Evolutionary conservation across 2,113 vertebrate genomes (phyloP).

Genomic region (Halichoeres trimaculatus): DNA sequence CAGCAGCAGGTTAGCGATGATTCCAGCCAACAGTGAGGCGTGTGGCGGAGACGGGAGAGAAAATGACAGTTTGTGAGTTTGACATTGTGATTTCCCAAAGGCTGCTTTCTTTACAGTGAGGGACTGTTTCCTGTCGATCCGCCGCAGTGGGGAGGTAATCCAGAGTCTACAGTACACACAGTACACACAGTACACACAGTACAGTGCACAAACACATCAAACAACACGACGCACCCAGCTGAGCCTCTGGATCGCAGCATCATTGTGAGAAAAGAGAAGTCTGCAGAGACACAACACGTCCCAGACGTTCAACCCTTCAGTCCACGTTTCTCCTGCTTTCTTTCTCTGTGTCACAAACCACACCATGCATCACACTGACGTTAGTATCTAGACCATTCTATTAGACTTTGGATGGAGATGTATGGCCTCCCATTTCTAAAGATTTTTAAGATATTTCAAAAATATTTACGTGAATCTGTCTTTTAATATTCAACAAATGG

Average conservation of each 20-base stretch:
- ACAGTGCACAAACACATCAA: neutral
- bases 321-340: neutral
- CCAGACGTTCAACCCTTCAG: neutral
- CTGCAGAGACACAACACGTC: neutral
- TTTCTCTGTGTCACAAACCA: too few species aligned
- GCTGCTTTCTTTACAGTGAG: neutral
- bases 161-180: conserved; percentile 1
- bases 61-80: neutral
- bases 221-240: neutral
- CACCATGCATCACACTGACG: too few species aligned
- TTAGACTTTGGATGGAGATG: too few species aligned
- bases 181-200: neutral
- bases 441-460: too few species aligned
- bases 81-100: conserved; percentile 13
- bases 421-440: too few species aligned
- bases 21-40: neutral
- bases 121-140: conserved; percentile 4
- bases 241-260: neutral
- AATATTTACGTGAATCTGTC: too few species aligned
- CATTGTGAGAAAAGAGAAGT: neutral
- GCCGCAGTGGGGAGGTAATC: conserved; percentile 11
- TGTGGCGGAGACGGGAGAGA: conserved; percentile 1
- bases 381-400: too few species aligned
- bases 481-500: too few species aligned
- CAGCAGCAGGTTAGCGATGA: neutral